Evolutionary conservation across 2,797 vertebrate species (phyloP), one percentile per base, ranked within the genome.

Genomic region (Phrynocephalus vlangalii): DNA sequence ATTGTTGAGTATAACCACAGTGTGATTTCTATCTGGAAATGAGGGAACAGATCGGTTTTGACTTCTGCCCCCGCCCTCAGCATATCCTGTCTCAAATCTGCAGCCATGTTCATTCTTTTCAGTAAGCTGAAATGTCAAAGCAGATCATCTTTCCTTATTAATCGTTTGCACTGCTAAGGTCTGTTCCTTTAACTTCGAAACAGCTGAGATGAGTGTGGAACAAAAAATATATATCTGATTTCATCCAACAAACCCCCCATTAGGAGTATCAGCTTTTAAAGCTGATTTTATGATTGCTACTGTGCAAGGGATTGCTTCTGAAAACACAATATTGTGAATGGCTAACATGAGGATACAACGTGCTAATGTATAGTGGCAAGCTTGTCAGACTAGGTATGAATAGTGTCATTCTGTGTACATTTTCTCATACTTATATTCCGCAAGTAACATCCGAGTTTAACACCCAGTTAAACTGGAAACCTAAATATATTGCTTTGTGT

Each of bases 51-150:
- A 22, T 44, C 38, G 38, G 38, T 44, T 44, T 44, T 44, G 38
- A 44, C 38, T 44, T 5, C 38, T 44, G 38, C 38, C 38, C 5
- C 38, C 38, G 38, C 38, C 38, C 38, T 44, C 77, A 1, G 0
- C 38, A 73, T 72, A 82, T 48, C 44, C 52, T 88, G 63, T 83
- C 72, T 71, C 38, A 67, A 18, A 67, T 67, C 82, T 90, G 86
- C 89, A 86, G 90, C 79, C 82, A 91, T 83, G 90, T 81, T 84
- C 84, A 33, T 87, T 79, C 52, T 70, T 92, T 82, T 91, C 91
- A 91, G 91, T 90, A 95, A 94, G 90, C 77, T 91, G 89, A 94
- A 91, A 91, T 90, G 85, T 87, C 94, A 90, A 76, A 77, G 13
- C 30, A 91, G 94, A 92, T 30, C 5, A 15, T 91, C 63, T 79